These are phyloP conservation scores for Neodon shergylaensis DNA, from an alignment of 2,113 vertebrate genomes.

Conservation along the genomic window DNA sequence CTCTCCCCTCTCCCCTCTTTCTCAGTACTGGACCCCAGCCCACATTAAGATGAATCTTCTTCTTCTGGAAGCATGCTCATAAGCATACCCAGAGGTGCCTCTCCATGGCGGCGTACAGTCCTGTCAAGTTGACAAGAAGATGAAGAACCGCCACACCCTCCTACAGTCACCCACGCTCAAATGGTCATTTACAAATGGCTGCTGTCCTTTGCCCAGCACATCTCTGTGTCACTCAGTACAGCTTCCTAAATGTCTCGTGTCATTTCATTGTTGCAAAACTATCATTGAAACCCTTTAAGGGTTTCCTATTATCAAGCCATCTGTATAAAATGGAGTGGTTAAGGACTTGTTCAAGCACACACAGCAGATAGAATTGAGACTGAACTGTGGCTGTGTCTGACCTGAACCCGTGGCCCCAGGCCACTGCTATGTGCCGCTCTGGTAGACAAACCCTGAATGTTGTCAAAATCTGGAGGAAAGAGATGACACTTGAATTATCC, in stretches of 20 bases:
- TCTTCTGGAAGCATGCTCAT: background rate
- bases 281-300: background rate
- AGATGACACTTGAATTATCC: background rate
- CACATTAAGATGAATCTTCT: background rate
- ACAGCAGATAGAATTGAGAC: background rate
- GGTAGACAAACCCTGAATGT: background rate
- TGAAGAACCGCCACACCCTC: background rate
- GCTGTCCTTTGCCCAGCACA: background rate
- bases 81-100: background rate
- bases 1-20: background rate
- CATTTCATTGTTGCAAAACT: background rate
- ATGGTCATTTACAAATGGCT: background rate
- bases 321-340: background rate
- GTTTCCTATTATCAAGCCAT: background rate
- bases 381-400: background rate
- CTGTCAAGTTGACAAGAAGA: background rate
- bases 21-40: no score
- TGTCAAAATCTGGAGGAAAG: background rate
- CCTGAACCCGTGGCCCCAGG: background rate
- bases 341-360: background rate
- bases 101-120: background rate
- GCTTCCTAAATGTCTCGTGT: background rate
- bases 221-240: background rate
- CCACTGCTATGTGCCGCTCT: background rate
- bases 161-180: background rate